Evolutionary conservation across 1,140 invertebrate genomes (phyloP).

Genomic region (Atta colombica): DNA sequence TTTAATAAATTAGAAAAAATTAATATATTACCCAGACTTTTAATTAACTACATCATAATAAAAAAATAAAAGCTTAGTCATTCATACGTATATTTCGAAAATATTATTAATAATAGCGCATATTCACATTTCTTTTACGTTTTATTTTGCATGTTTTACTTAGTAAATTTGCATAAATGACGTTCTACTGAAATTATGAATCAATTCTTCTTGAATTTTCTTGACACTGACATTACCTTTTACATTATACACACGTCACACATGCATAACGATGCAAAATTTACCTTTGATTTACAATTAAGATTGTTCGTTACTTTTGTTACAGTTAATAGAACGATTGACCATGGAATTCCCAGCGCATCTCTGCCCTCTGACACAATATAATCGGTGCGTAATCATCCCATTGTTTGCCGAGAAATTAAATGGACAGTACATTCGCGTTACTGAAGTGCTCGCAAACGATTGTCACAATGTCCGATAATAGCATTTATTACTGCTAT

Average conservation of each 20-base stretch:
- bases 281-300: slow-evolving; percentile 59
- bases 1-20: neutral
- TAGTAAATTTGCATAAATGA: slow-evolving; percentile 9
- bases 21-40: neutral
- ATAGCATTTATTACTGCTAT: slow-evolving; percentile 59
- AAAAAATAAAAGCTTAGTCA: neutral
- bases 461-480: slow-evolving; percentile 58
- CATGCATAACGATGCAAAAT: slow-evolving; percentile 35
- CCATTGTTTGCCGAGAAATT: slow-evolving; percentile 65
- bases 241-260: neutral
- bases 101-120: neutral
- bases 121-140: neutral
- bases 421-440: slow-evolving; percentile 57
- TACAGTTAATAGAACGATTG: slow-evolving; percentile 59
- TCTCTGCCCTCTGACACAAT: slow-evolving; percentile 56
- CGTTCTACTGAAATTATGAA: neutral
- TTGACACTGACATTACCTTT: slow-evolving; percentile 27
- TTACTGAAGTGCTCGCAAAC: slow-evolving; percentile 47
- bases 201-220: slow-evolving; percentile 32
- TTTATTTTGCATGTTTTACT: neutral
- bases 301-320: slow-evolving; percentile 62
- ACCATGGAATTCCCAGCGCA: slow-evolving; percentile 57
- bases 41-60: neutral
- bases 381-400: slow-evolving; percentile 63
- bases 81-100: neutral